Conservation (phyloP, 2,797 vertebrate genomes). For the Hydrophis major region DNA sequence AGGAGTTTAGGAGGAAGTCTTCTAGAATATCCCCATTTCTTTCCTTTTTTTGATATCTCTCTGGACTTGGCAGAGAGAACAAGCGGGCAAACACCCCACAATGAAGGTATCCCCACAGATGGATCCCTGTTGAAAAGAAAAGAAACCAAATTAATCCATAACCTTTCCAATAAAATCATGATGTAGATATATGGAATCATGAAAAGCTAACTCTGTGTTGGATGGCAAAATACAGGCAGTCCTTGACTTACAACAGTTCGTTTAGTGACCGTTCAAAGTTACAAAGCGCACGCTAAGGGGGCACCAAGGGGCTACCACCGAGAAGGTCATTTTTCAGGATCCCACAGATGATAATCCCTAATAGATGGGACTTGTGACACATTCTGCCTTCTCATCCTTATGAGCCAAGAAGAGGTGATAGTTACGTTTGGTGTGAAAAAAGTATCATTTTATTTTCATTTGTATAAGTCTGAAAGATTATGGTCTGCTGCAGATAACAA, state of each 20-base stretch:
- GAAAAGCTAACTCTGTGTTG: no score
- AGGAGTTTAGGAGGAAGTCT: not conserved
- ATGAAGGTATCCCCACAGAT: no score
- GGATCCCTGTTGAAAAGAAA: no score
- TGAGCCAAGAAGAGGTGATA: not conserved
- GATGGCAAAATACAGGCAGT: no score
- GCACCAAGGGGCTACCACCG: no score
- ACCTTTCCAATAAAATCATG: no score
- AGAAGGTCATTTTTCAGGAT: not conserved
- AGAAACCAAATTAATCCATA: no score
- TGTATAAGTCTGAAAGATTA: not conserved
- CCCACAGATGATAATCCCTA: not conserved
- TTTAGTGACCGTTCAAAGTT: no score
- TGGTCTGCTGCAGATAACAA: not conserved
- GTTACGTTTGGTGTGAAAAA: not conserved
- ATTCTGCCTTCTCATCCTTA: not conserved
- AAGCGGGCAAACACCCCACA: slow-evolving; percentile 56
- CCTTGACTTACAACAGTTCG: no score
- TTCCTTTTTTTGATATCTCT: slow-evolving; percentile 79
- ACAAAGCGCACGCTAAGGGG: no score
- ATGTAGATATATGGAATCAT: no score
- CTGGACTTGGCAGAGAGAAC: slow-evolving; percentile 79
- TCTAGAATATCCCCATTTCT: slow-evolving; percentile 73
- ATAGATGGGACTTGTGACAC: not conserved
- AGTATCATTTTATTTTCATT: not conserved